Base-by-base conservation (phyloP, 2,888 invertebrate species). In the Yponomeuta evonymella region DNA sequence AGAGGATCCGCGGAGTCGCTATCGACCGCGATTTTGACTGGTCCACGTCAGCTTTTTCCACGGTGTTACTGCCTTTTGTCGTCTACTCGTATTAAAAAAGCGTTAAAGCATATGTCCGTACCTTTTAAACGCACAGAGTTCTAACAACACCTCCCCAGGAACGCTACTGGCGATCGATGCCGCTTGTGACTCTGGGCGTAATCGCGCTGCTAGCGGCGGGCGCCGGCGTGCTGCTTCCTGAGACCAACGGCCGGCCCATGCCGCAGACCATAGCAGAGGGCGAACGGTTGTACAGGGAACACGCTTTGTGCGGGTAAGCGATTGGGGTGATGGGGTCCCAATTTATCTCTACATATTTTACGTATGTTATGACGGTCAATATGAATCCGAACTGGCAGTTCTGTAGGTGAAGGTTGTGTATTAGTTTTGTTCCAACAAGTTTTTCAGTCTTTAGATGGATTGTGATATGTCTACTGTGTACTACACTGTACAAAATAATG, bases 211-310 rank as follows among this genome's bases (percentile, higher is more conserved):
- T 81, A 10, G 84, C 84, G 30, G 83, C 81, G 36, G 74, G 79
- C 6, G 80, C 81, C 30, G 77, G 86, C 1, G 72, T 84, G 64
- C 76, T 81, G 70, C 73, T 90, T 70, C 90, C 90, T 0, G 90
- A 90, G 79, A 90, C 90, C 2, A 83, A 78, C 68, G 88, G 88
- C n/a, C 76, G 80, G 29, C 76, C 83, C 66, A 86, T 90, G 88
- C 90, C 90, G 74, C 89, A 90, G 78, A 88, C 86, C 10, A 82
- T 90, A 72, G 83, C 83, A 2, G 90, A 90, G 62, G 87, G 88
- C 0, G 90, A 90, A 78, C 77, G 77, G 30, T 81, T 89, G 36
- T 83, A 87, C n/a, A 75, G 78, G 48, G 81, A 83, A 36, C 80
- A 84, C 71, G 76, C 82, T 0, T 71, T 86, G 9, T 86, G 86